Evolutionary conservation across 2,797 vertebrate genomes (phyloP).

Genomic region (Megalops cyprinoides): DNA sequence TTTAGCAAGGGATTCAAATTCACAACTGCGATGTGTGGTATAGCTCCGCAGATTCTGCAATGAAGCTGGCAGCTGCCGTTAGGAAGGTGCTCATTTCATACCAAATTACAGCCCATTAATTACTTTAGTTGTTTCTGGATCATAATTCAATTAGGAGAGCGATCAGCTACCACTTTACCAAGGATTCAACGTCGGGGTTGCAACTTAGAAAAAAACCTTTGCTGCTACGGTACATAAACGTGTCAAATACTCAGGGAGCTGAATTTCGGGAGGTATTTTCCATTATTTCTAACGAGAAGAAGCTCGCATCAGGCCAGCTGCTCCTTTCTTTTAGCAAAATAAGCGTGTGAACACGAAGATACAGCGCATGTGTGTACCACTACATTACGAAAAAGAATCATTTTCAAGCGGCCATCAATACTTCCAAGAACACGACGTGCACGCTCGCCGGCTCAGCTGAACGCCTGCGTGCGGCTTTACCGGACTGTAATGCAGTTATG

Average conservation of each 20-base stretch:
- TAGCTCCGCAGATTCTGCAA: background rate
- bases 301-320: background rate
- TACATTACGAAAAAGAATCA: background rate
- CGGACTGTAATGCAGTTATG: constrained; percentile 4
- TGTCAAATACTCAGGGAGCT: background rate
- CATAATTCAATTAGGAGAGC: constrained; percentile 17
- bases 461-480: background rate
- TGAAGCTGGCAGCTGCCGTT: background rate
- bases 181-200: background rate
- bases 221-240: background rate
- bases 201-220: background rate
- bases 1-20: too few relatives aligned
- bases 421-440: too few relatives aligned
- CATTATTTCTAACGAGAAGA: constrained; percentile 2
- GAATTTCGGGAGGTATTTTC: background rate
- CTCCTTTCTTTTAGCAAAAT: background rate
- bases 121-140: background rate
- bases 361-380: too few relatives aligned
- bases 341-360: background rate
- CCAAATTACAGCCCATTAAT: constrained; percentile 12
- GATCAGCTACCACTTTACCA: background rate
- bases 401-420: background rate
- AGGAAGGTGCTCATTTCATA: background rate
- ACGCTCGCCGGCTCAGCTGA: too few relatives aligned
- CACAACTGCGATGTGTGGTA: too few relatives aligned